Evolutionary conservation across 1,140 invertebrate species (phyloP), one percentile per base, ranked within the genome.

Genomic region (Bombus waltoni): DNA sequence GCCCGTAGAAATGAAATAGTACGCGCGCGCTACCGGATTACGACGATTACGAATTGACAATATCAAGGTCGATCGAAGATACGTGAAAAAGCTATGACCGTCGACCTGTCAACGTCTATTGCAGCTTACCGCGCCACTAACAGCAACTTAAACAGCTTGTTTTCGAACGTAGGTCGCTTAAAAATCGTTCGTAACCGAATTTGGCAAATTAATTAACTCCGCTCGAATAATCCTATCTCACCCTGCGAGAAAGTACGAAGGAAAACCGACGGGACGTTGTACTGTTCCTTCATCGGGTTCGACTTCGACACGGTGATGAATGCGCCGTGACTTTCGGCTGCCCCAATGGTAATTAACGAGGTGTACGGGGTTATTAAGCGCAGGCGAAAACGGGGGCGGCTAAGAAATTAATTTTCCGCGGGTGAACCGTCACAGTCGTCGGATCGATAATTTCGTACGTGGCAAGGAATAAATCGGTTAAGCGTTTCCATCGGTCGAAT

Each of bases 371-470:
- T 68, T 65, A 70, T 83, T 77, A 77, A 66, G 72, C 25, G 42
- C 73, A 76, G 35, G 73, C 72, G 57, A 83, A 53, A 53, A 53
- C 25, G 38, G 59, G 40, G 38, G 32, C 32, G 62, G 44, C 40
- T 40, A 25, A 65, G 62, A 76, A 70, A 83, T 83, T 83, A 77
- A 83, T 83, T 83, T 70, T 25, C 42, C 25, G 2, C 0, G 65
- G 81, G 28, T 28, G 35, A 32, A 77, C 53, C 32, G 81, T 57
- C 73, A 42, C 32, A 13, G 11, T 2, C 28, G 11, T 2, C 28
- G 10, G 44, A 81, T 81, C 70, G 80, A 72, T 71, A 72, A 72
- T n/a, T 42, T 13, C 6, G 9, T 35, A 6, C n/a, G n/a, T 28
- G 18, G 22, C 15, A 8, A 53, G 3, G 13, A 77, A 22, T 28